Evolutionary conservation across 1,140 invertebrate genomes (phyloP).

Genomic region (Epicauta chinensis): DNA sequence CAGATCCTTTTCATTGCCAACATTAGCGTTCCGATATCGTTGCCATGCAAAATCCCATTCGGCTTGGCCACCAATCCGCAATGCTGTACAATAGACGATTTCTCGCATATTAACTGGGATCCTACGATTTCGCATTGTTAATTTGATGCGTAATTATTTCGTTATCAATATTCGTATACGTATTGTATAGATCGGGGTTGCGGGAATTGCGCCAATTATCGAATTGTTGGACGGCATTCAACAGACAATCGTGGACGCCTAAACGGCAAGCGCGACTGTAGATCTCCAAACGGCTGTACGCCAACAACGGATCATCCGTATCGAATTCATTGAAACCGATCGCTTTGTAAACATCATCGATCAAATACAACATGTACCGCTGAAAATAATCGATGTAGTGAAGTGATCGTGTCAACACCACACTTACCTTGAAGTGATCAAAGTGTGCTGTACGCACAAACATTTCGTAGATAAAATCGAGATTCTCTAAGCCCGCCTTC

Average conservation of each 20-base stretch:
- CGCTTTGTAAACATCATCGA: slow-evolving; percentile 58
- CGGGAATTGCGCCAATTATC: slow-evolving; percentile 63
- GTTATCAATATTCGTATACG: slow-evolving; percentile 49
- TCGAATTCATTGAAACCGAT: slow-evolving; percentile 56
- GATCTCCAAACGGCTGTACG: slow-evolving; percentile 64
- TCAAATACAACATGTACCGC: slow-evolving; percentile 58
- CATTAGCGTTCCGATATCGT: slow-evolving; percentile 62
- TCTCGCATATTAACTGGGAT: slow-evolving; percentile 75
- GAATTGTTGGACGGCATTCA: slow-evolving; percentile 60
- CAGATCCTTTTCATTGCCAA: slow-evolving; percentile 68
- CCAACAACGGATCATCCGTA: slow-evolving; percentile 57
- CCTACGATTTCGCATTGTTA: slow-evolving; percentile 32
- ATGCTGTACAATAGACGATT: slow-evolving; percentile 78
- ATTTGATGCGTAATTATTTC: neutral
- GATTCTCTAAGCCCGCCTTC: slow-evolving; percentile 64
- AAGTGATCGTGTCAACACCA: slow-evolving; percentile 23
- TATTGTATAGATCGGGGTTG: slow-evolving; percentile 64
- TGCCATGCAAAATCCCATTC: slow-evolving; percentile 85
- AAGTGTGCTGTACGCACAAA: slow-evolving; percentile 63
- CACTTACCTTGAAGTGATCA: slow-evolving; percentile 70
- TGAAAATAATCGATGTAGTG: slow-evolving; percentile 39
- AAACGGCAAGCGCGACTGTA: slow-evolving; percentile 63
- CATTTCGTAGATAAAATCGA: slow-evolving; percentile 69
- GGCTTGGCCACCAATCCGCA: slow-evolving; percentile 66
- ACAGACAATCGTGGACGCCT: slow-evolving; percentile 61